Conservation (phyloP, 2,113 vertebrate genomes). For the Peromyscus californicus region DNA sequence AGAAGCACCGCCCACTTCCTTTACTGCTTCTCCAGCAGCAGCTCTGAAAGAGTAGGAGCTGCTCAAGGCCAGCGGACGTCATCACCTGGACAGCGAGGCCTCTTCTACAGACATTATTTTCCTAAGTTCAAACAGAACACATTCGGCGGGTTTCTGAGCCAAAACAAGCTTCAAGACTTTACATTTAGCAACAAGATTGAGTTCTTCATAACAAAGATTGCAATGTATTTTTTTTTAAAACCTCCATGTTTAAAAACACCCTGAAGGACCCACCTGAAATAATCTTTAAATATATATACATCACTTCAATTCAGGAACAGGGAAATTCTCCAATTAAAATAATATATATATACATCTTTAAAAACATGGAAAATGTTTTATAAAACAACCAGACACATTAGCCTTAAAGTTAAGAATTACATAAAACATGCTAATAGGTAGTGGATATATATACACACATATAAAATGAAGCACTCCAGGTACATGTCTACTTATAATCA, state of each 20-base stretch:
- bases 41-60: neutral
- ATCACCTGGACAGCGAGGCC: conserved; percentile 11
- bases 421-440: conserved; percentile 52
- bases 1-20: neutral
- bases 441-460: neutral
- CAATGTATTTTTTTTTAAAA: conserved; percentile 57
- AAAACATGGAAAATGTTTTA: conserved; percentile 29
- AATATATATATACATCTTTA: neutral
- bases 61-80: neutral
- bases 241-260: neutral
- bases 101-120: conserved; percentile 64
- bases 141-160: neutral
- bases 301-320: conserved; percentile 39
- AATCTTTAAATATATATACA: neutral
- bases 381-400: conserved; percentile 51
- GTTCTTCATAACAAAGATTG: conserved; percentile 17
- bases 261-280: conserved; percentile 49
- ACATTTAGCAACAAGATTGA: conserved; percentile 55
- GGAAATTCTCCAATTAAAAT: conserved; percentile 47
- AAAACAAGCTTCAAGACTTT: conserved; percentile 38
- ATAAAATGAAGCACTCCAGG: conserved; percentile 14
- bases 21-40: neutral
- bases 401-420: conserved; percentile 3
- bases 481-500: conserved; percentile 55
- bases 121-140: neutral